phyloP scores from a whole-genome alignment of 2,113 vertebrate species.

The Pogonocichla stellata region DNA sequence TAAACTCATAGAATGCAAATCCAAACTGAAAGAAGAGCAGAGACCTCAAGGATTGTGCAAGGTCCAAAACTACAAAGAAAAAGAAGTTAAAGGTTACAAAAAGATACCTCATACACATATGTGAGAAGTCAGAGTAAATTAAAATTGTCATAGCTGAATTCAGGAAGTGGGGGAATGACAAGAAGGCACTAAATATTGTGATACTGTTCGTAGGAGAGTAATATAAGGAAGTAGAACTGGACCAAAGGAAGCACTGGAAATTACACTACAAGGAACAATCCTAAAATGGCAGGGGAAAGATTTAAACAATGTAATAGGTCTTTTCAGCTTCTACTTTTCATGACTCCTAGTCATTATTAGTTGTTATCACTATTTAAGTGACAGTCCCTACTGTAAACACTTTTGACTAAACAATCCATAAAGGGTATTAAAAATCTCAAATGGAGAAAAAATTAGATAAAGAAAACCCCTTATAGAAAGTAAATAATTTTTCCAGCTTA shows the following conservation, averaged over 20 bases:
- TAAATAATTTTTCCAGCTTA: neutral
- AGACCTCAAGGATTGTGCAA: neutral
- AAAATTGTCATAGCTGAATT: neutral
- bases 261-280: neutral
- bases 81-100: neutral
- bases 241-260: neutral
- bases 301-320: neutral
- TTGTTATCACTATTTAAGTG: neutral
- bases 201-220: neutral
- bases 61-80: neutral
- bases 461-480: neutral
- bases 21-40: neutral
- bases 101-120: neutral
- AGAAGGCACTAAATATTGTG: neutral
- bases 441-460: neutral
- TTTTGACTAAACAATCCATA: neutral
- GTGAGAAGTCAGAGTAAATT: neutral
- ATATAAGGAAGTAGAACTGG: neutral
- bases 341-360: neutral
- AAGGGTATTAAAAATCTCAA: neutral
- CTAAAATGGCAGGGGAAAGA: neutral
- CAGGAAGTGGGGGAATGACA: rapidly evolving
- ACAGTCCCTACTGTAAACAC: neutral
- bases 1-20: neutral
- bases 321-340: constrained; percentile 5